Percentiles rank a stretch among this genome's conserved stretches.
Evolutionary conservation across 2,113 vertebrate genomes (phyloP).

Genomic region (Baryphthengus martii): DNA sequence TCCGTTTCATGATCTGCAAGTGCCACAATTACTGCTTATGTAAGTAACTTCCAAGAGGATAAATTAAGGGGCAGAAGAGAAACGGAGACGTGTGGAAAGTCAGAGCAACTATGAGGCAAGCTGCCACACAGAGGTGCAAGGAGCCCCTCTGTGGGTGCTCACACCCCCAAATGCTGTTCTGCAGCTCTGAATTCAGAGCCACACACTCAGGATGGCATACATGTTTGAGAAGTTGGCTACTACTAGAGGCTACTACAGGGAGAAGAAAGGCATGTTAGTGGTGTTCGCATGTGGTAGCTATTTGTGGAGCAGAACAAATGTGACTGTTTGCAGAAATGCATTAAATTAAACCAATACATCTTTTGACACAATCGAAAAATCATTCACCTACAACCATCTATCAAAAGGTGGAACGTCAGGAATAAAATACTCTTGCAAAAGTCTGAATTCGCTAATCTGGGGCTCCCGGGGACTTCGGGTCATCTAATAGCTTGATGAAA

Average conservation of each 20-base stretch:
- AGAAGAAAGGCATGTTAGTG: neutral
- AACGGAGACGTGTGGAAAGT: neutral
- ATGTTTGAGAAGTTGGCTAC: neutral
- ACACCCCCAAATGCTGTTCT: neutral
- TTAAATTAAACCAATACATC: constrained; percentile 21
- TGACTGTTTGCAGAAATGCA: neutral
- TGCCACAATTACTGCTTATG: neutral
- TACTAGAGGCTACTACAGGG: neutral
- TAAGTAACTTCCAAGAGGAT: neutral
- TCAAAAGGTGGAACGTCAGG: neutral
- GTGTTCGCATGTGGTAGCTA: neutral
- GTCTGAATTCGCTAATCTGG: neutral
- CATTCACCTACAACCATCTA: neutral
- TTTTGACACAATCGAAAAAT: neutral
- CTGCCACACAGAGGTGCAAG: neutral
- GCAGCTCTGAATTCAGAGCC: neutral
- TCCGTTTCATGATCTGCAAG: neutral
- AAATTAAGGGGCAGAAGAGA: neutral
- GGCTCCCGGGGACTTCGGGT: constrained; percentile 15
- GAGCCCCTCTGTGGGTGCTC: neutral
- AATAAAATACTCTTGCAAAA: neutral
- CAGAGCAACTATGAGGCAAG: neutral
- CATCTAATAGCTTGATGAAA: constrained; percentile 41
- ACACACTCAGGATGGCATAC: fast-evolving
- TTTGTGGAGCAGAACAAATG: neutral